phyloP scores from a whole-genome alignment of 92 coral and sea anemone species.

The Actinernus sp. region DNA sequence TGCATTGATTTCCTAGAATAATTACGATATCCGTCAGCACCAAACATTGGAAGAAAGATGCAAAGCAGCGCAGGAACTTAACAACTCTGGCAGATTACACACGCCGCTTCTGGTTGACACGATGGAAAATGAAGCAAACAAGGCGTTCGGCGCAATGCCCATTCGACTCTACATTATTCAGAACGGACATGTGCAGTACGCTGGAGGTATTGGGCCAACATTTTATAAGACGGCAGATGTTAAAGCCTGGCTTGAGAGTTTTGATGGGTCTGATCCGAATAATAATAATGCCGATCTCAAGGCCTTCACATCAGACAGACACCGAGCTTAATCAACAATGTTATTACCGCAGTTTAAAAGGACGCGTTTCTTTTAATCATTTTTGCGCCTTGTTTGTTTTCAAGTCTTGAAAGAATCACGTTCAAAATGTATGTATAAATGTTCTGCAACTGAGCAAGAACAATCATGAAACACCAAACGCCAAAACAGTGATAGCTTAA shows the following conservation, averaged over 20 bases:
- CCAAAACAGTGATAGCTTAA: too few relatives aligned
- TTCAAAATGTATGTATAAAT: too few relatives aligned
- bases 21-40: conserved; percentile 77
- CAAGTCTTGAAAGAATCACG: too few relatives aligned
- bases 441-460: too few relatives aligned
- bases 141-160: conserved; percentile 73
- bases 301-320: too few relatives aligned
- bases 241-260: conserved; percentile 61
- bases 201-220: conserved; percentile 82
- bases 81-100: conserved; percentile 12
- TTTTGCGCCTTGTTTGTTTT: too few relatives aligned
- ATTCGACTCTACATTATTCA: conserved; percentile 72
- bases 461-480: too few relatives aligned
- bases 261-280: conserved; percentile 1
- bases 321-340: too few relatives aligned
- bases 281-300: too few relatives aligned
- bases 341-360: too few relatives aligned
- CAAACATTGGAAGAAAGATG: conserved; percentile 81
- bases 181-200: conserved; percentile 56
- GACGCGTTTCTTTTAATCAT: too few relatives aligned
- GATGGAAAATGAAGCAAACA: conserved; percentile 60
- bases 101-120: conserved; percentile 65
- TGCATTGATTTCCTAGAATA: conserved; percentile 50
- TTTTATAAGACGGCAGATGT: conserved; percentile 63
- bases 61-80: conserved; percentile 69